Conservation (phyloP, 1,140 invertebrate genomes). For the Homarus americanus region DNA sequence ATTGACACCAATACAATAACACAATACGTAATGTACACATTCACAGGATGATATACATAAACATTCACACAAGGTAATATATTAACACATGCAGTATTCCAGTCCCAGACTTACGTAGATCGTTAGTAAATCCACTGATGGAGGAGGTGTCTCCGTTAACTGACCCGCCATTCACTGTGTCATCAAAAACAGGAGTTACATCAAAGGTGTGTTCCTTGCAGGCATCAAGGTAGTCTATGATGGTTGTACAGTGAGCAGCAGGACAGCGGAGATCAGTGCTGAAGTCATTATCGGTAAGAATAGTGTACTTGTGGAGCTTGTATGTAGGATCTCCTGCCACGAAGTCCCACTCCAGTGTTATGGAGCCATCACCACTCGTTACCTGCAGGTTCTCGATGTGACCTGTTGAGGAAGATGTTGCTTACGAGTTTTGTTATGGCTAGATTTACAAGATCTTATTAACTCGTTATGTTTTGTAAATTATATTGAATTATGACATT, state of each 20-base stretch:
- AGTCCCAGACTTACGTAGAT: conserved; percentile 25
- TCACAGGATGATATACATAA: too few relatives aligned
- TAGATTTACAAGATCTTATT: too few relatives aligned
- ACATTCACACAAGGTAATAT: too few relatives aligned
- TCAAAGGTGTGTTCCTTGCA: conserved; percentile 23
- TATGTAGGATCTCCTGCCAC: neutral
- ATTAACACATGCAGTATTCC: too few relatives aligned
- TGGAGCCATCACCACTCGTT: neutral
- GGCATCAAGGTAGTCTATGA: conserved; percentile 22
- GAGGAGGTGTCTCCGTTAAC: neutral
- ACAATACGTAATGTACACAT: too few relatives aligned
- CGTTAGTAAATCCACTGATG: conserved; percentile 16
- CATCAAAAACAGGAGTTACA: conserved; percentile 20
- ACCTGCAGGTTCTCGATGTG: conserved; percentile 23
- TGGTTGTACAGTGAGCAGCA: neutral
- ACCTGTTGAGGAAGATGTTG: neutral
- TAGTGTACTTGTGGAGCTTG: conserved; percentile 43
- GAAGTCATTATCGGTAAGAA: conserved; percentile 14
- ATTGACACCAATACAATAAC: too few relatives aligned
- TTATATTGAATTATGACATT: too few relatives aligned
- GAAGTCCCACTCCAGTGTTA: conserved; percentile 29
- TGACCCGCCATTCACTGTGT: neutral
- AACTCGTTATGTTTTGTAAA: too few relatives aligned
- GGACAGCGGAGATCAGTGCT: conserved; percentile 7
- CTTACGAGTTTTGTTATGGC: neutral